These are phyloP conservation scores for Phrixothrix hirtus DNA, from an alignment of 2,888 invertebrate species.

Conservation along the genomic window DNA sequence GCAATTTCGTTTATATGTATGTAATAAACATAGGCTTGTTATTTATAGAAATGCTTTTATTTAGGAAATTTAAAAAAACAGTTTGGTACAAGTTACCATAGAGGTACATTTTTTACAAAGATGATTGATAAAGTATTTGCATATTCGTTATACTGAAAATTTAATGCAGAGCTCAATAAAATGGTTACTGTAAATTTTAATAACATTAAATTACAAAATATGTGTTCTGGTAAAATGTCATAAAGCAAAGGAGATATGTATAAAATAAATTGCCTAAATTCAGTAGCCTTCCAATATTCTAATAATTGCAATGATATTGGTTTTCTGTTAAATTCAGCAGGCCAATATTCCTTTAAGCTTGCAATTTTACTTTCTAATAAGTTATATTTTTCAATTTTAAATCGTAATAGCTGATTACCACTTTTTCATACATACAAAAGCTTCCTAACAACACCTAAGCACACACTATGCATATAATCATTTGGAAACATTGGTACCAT, in stretches of 20 bases:
- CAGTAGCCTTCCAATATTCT: constrained; percentile 34
- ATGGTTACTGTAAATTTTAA: constrained; percentile 25
- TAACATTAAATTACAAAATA: constrained; percentile 23
- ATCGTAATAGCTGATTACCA: too few species aligned
- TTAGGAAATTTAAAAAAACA: too few species aligned
- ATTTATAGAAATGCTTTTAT: too few species aligned
- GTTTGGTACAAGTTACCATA: too few species aligned
- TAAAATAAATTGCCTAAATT: constrained; percentile 33
- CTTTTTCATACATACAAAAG: too few species aligned
- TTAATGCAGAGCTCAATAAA: constrained; percentile 19
- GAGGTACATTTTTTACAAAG: too few species aligned
- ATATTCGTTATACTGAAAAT: constrained; percentile 20
- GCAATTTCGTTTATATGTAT: too few species aligned
- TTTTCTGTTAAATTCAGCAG: constrained; percentile 25
- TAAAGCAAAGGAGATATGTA: constrained; percentile 33
- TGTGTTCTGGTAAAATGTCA: constrained; percentile 16
- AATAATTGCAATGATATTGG: constrained; percentile 29
- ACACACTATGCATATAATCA: too few species aligned
- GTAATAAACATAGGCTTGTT: too few species aligned
- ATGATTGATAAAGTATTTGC: background rate
- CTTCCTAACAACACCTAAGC: too few species aligned
- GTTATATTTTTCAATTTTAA: too few species aligned
- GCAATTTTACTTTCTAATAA: background rate
- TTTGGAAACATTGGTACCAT: too few species aligned
- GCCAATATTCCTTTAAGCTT: constrained; percentile 14